Evolutionary conservation across 2,113 vertebrate species (phyloP), one percentile per base, ranked within the genome.

Genomic region (Bubo scandiacus): DNA sequence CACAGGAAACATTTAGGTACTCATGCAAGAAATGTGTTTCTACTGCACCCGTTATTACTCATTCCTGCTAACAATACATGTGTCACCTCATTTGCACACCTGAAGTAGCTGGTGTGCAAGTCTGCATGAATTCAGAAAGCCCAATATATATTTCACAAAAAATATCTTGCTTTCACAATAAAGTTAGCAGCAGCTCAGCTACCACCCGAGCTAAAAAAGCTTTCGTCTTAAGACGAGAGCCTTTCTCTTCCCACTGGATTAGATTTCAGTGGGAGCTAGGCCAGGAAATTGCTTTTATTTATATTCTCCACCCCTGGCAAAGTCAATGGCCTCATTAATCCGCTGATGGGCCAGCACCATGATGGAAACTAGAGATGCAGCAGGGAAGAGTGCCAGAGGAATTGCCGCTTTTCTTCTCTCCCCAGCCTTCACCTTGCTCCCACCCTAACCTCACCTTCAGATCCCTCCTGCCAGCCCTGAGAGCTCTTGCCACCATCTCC

Each of bases 271-370:
- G 92, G 96, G 95, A 97, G 83, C 94, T 87, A 74, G 95, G 96
- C 92, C 95, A 97, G 96, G 94, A 96, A 97, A 96, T 96, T 95
- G 96, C 96, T 96, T 96, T 97, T 97, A 97, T 97, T 97, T 97
- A 96, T 96, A 96, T 95, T 97, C 96, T 96, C 96, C 92, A 97
- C 87, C 93, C 92, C 93, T 97, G 94, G 96, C 96, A 97, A 97
- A 97, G 96, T 97, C 96, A 96, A 95, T 96, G 92, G 96, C 92
- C 96, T 96, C 96, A 96, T 96, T 97, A 97, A 96, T 96, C 90
- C 23, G 2, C 95, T 96, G 96, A 96, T 95, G 92, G 96, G 92
- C 96, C 94, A 94, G 96, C 92, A 93, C 84, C 93, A 90, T 11
- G 22, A 80, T 88, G 94, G 96, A 97, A 97, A 96, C 92, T 84